Conservation (phyloP, 53 echinoderm and acorn worm species). For the Echinarachnius parma region DNA sequence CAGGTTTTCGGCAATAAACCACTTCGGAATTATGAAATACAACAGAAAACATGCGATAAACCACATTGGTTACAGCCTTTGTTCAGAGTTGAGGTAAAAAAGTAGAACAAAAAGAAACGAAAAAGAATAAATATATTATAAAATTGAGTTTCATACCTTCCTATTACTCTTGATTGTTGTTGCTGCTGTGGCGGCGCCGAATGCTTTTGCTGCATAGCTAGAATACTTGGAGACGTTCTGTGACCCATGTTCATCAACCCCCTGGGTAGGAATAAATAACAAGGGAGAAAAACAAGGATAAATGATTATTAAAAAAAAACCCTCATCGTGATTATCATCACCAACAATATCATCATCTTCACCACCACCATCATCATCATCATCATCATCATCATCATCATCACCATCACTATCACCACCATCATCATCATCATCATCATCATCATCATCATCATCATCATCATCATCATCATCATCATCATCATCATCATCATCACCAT, state of each 20-base stretch:
- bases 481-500: constrained; percentile 8
- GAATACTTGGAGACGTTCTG: constrained; percentile 74
- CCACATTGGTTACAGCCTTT: no score
- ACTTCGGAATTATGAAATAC: no score
- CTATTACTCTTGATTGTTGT: constrained; percentile 53
- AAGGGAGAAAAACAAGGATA: no score
- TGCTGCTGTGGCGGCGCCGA: constrained; percentile 40
- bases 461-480: constrained; percentile 5
- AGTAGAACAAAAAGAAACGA: background rate
- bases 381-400: constrained; percentile 15
- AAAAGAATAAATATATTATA: background rate
- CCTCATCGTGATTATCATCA: background rate
- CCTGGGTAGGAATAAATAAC: constrained; percentile 29
- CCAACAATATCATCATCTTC: background rate
- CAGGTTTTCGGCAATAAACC: no score
- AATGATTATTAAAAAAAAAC: no score
- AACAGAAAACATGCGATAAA: no score
- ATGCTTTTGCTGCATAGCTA: constrained; percentile 75
- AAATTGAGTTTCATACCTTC: constrained; percentile 49
- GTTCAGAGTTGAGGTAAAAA: no score
- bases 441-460: background rate
- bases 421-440: constrained; percentile 16
- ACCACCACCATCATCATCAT: background rate
- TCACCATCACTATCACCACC: constrained; percentile 2
- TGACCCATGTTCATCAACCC: constrained; percentile 73